These are phyloP conservation scores for Hypotaenidia philippensis DNA, from an alignment of 2,797 vertebrate species.

Conservation along the genomic window DNA sequence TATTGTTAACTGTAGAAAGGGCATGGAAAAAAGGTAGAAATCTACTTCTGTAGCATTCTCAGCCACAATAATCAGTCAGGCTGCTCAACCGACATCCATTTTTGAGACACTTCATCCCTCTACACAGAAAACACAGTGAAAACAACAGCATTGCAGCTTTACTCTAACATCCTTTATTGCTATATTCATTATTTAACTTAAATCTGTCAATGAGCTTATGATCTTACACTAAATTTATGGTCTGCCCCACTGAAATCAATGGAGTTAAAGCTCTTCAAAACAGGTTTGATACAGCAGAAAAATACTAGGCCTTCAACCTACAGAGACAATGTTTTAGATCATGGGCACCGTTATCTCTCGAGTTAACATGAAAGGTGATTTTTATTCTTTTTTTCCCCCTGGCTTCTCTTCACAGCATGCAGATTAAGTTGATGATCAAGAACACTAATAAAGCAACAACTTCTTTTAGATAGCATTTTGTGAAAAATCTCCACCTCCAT, in stretches of 20 bases:
- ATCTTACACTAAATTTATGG: not conserved
- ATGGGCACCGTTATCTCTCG: not conserved
- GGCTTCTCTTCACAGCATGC: not conserved
- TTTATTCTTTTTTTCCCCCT: not conserved
- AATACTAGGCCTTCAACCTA: slow-evolving; percentile 6
- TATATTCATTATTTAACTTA: slow-evolving; percentile 27
- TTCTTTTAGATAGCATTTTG: not conserved
- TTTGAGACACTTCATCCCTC: not conserved
- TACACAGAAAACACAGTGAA: not conserved
- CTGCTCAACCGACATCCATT: not conserved
- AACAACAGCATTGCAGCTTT: not conserved
- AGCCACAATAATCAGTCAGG: not conserved
- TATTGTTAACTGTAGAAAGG: not conserved
- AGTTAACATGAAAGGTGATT: not conserved
- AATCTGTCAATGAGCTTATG: not conserved
- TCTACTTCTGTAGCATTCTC: not conserved
- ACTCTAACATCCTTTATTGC: not conserved
- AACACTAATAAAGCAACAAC: not conserved
- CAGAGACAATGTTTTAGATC: not conserved
- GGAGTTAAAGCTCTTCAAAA: not conserved
- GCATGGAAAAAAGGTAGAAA: not conserved
- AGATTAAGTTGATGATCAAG: not conserved
- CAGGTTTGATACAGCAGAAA: not conserved
- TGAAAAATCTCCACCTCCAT: not conserved
- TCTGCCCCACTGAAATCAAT: not conserved